Percentiles rank a stretch among this genome's conserved stretches.
phyloP scores from a whole-genome alignment of 2,797 vertebrate genomes.

The Sebastes baramenuke region DNA sequence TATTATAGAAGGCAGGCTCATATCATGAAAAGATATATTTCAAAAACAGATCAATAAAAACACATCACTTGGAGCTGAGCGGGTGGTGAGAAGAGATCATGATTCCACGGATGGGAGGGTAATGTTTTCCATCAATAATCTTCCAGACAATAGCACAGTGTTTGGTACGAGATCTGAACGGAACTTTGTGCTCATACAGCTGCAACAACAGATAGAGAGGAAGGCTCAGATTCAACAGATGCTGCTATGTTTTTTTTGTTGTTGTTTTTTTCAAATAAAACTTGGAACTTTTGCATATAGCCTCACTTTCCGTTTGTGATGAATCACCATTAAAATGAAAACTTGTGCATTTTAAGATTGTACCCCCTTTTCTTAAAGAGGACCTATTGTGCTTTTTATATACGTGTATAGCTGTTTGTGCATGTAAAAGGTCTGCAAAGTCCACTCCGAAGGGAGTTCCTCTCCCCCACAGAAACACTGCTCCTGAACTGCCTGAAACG shows the following conservation, averaged over 20 bases:
- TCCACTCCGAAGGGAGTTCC: no score
- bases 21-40: background rate
- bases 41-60: conserved; percentile 23
- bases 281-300: background rate
- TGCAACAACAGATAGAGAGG: conserved; percentile 7
- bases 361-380: background rate
- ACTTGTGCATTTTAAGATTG: background rate
- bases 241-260: background rate
- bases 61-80: background rate
- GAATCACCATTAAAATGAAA: background rate
- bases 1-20: background rate
- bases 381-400: background rate
- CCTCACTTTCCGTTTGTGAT: background rate
- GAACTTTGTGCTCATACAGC: background rate
- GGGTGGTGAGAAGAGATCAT: background rate
- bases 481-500: no score
- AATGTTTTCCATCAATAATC: conserved; percentile 6
- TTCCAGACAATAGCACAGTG: background rate
- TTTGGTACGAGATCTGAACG: background rate
- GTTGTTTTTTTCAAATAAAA: background rate
- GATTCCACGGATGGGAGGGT: background rate
- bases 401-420: no score
- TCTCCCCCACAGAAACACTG: no score
- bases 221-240: background rate
- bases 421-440: no score